Base-by-base conservation (phyloP, 2,797 vertebrate genomes). In the Sciaenops ocellatus region DNA sequence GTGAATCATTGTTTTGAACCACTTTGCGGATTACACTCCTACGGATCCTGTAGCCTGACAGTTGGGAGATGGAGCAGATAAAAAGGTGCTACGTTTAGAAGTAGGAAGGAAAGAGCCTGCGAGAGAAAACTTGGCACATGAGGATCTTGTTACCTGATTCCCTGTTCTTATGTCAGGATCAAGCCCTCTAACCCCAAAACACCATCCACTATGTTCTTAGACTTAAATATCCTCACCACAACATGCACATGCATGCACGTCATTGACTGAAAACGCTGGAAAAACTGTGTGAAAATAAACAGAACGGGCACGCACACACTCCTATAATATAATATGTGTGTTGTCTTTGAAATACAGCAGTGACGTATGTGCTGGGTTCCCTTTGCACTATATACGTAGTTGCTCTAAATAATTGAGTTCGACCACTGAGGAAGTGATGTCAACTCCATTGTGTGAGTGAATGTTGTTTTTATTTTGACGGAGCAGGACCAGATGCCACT, bases 1-100 rank as follows among this genome's bases (percentile, higher is more conserved):
- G 62, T 90, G 87, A 90, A 63, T 90, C 86, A 89, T 72, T 78
- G 83, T 87, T 88, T 87, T 82, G 76, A 79, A 69, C 64, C 68
- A 87, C 82, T 89, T 77, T 51, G 26, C 2, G 12, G 69, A 71
- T 80, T 38, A 76, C 69, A 76, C 85, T 85, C 76, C 83, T 76
- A 83, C 79, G 17, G 26, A 79, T 75, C 56, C 34, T 30, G 62
- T 16, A 6, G 20, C 59, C 56, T 47, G 71, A 78, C 57, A 64
- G 70, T 47, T 54, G 73, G 70, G 57, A 82, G 75, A 79, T 70
- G 66, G 42, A 82, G 26, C 30, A 30, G 66, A 76, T 79, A 28
- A 56, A 84, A 73, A 78, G 41, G 38, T 66, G 41, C 12, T 51
- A 15, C 4, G n/a, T 66, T 69, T 64, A 51, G 17, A 73, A 22